Evolutionary conservation across 2,888 invertebrate genomes (phyloP).

Genomic region (Mythimna lalbum): DNA sequence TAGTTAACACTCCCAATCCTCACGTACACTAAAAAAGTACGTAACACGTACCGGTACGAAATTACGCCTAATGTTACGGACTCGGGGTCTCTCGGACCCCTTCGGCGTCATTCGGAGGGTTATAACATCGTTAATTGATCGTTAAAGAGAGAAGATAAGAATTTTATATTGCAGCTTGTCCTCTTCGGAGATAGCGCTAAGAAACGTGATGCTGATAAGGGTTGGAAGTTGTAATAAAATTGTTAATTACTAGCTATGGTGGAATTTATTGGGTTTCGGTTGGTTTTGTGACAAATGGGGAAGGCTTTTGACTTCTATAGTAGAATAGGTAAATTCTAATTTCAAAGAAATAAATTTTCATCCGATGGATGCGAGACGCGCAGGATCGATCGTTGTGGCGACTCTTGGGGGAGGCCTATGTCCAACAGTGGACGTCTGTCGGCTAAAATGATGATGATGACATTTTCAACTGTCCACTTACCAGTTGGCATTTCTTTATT

Average conservation of each 20-base stretch:
- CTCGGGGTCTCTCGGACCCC: slow-evolving; percentile 55
- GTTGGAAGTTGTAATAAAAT: slow-evolving; percentile 38
- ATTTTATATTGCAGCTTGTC: slow-evolving; percentile 57
- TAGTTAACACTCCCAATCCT: slow-evolving; percentile 42
- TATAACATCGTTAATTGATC: slow-evolving; percentile 68
- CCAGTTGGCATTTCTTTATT: too few relatives aligned
- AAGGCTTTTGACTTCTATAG: neutral
- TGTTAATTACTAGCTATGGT: slow-evolving; percentile 30
- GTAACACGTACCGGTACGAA: slow-evolving; percentile 55
- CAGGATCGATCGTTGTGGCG: too few relatives aligned
- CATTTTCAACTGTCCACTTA: too few relatives aligned
- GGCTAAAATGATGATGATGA: too few relatives aligned
- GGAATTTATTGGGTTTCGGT: slow-evolving; percentile 29
- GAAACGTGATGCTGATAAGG: slow-evolving; percentile 58
- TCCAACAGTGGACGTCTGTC: too few relatives aligned
- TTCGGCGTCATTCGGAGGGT: slow-evolving; percentile 61
- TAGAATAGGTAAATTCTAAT: too few relatives aligned
- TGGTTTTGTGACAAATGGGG: neutral
- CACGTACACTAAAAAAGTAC: slow-evolving; percentile 55
- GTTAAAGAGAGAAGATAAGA: slow-evolving; percentile 60
- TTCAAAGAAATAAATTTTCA: too few relatives aligned
- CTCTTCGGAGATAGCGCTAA: slow-evolving; percentile 42
- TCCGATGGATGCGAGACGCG: too few relatives aligned
- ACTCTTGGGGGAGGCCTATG: too few relatives aligned
- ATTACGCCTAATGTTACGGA: slow-evolving; percentile 60